Evolutionary conservation across 2,797 vertebrate species (phyloP).

Genomic region (Microtus agrestis): DNA sequence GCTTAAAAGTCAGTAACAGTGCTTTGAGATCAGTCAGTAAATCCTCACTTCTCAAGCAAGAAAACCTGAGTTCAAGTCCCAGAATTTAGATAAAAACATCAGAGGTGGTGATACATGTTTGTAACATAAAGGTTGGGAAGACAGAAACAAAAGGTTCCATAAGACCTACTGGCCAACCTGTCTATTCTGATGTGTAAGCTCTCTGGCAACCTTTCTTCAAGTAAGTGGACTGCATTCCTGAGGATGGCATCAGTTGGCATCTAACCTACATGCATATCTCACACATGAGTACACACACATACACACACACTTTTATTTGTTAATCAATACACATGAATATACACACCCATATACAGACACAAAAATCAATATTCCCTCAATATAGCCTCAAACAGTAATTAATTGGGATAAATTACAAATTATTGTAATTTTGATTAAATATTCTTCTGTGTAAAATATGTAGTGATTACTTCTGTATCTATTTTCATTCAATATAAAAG

Average conservation of each 20-base stretch:
- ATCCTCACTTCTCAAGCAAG: too few species aligned
- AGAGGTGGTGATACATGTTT: neutral
- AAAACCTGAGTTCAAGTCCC: too few species aligned
- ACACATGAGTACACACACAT: neutral
- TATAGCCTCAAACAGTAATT: neutral
- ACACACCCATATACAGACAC: too few species aligned
- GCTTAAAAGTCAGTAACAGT: neutral
- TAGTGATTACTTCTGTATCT: neutral
- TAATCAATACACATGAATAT: neutral
- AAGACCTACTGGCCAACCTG: too few species aligned
- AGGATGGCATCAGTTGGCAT: too few species aligned
- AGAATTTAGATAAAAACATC: neutral
- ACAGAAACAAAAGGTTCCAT: neutral
- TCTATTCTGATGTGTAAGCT: neutral
- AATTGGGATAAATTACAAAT: neutral
- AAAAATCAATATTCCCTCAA: neutral
- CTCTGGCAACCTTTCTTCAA: too few species aligned
- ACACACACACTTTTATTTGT: neutral
- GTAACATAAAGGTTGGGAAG: neutral
- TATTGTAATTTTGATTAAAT: neutral
- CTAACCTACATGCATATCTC: neutral
- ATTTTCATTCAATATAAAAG: neutral
- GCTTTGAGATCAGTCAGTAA: too few species aligned
- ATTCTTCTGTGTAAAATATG: neutral
- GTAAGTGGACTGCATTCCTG: too few species aligned